Evolutionary conservation across 2,888 invertebrate species (phyloP).

Genomic region (Ochlodes sylvanus): DNA sequence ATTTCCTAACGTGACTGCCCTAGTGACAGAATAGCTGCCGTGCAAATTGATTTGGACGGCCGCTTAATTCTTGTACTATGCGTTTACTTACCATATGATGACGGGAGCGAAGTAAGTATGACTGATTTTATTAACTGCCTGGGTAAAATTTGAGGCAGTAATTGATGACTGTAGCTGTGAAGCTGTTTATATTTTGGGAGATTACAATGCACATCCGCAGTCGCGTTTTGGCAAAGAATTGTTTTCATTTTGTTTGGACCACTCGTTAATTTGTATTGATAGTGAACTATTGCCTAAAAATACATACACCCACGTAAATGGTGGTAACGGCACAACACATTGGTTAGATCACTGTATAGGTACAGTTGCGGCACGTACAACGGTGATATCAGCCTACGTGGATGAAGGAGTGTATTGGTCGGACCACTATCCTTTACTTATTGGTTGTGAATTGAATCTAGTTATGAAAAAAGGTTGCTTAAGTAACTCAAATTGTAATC

Average conservation of each 20-base stretch:
- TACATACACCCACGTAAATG: constrained; percentile 1
- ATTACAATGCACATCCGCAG: constrained; percentile 17
- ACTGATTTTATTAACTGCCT: too few relatives aligned
- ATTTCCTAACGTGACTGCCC: background rate
- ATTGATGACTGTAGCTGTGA: too few relatives aligned
- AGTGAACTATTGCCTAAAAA: constrained; percentile 1
- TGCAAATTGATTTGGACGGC: background rate
- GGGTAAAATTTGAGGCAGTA: too few relatives aligned
- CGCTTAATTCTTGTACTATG: background rate
- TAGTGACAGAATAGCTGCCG: background rate
- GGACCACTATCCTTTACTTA: constrained; percentile 1
- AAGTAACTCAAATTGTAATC: background rate
- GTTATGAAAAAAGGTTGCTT: background rate
- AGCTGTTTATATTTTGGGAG: constrained; percentile 12
- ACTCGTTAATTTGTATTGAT: background rate
- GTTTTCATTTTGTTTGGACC: background rate
- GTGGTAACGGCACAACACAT: background rate
- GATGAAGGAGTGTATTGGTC: constrained; percentile 11
- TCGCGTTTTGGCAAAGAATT: background rate
- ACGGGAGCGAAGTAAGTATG: too few relatives aligned
- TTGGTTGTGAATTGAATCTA: background rate
- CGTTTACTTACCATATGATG: background rate
- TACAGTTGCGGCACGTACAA: background rate
- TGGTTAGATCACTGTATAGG: constrained; percentile 5
- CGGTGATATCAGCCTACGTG: background rate